These are phyloP conservation scores for Xestia rhomboidea DNA, from an alignment of 2,888 invertebrate species.

Conservation along the genomic window DNA sequence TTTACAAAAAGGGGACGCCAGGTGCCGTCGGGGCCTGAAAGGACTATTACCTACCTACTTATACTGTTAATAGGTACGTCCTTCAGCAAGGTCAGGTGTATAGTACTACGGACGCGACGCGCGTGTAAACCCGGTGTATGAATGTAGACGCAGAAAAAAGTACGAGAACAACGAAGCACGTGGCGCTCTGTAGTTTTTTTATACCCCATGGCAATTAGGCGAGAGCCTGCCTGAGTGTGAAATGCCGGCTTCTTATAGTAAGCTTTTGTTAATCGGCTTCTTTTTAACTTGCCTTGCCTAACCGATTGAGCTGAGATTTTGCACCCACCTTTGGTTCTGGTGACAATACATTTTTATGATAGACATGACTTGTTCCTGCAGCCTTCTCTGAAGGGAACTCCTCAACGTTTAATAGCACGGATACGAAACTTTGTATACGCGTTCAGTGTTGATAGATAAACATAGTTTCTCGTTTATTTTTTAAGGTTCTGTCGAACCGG, in stretches of 20 bases:
- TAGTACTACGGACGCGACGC: constrained; percentile 11
- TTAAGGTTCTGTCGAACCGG: no score
- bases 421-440: neutral
- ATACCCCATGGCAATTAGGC: neutral
- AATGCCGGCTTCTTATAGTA: neutral
- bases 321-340: neutral
- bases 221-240: neutral
- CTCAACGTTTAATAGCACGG: neutral
- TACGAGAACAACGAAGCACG: neutral
- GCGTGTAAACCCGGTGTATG: constrained; percentile 16
- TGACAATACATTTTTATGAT: neutral
- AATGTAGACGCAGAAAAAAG: constrained; percentile 1
- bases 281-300: neutral
- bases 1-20: neutral
- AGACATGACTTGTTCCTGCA: neutral
- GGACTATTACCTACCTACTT: neutral
- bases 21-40: neutral
- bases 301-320: neutral
- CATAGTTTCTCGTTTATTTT: neutral
- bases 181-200: neutral
- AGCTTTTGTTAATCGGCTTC: neutral
- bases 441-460: neutral
- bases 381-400: neutral
- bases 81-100: constrained; percentile 32
- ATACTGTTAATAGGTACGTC: constrained; percentile 12